These are phyloP conservation scores for Aphodius sticticus DNA, from an alignment of 2,888 invertebrate genomes.

Conservation along the genomic window DNA sequence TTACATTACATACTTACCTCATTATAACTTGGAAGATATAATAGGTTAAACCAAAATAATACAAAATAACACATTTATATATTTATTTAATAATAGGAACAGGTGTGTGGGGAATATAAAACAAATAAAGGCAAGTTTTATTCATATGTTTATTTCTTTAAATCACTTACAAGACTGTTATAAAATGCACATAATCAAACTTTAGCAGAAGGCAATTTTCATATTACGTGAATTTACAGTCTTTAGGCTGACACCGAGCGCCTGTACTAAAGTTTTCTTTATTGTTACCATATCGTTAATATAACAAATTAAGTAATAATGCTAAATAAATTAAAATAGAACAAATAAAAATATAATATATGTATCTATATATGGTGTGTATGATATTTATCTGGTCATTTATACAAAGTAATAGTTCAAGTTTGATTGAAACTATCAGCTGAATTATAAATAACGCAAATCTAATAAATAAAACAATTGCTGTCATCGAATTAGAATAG, in stretches of 20 bases:
- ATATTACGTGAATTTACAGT: constrained; percentile 28
- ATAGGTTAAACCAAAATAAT: no score
- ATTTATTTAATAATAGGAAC: neutral
- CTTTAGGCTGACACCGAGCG: constrained; percentile 29
- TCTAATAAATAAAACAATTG: neutral
- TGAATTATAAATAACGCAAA: neutral
- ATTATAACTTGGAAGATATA: no score
- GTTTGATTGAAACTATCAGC: neutral
- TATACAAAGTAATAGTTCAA: neutral
- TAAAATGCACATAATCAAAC: constrained; percentile 31
- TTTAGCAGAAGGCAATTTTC: constrained; percentile 31
- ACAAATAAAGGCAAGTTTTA: neutral
- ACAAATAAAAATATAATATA: constrained; percentile 9
- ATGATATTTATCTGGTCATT: neutral
- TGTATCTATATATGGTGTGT: neutral
- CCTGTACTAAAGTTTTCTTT: constrained; percentile 25
- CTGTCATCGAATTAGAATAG: neutral
- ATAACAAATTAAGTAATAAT: constrained; percentile 26
- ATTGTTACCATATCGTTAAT: constrained; percentile 17
- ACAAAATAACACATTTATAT: no score
- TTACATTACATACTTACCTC: neutral
- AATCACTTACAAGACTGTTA: constrained; percentile 33
- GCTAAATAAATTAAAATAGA: constrained; percentile 10
- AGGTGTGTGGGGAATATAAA: neutral
- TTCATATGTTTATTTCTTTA: constrained; percentile 26